Base-by-base conservation (phyloP, 2,113 vertebrate genomes). In the Varanus salvator region DNA sequence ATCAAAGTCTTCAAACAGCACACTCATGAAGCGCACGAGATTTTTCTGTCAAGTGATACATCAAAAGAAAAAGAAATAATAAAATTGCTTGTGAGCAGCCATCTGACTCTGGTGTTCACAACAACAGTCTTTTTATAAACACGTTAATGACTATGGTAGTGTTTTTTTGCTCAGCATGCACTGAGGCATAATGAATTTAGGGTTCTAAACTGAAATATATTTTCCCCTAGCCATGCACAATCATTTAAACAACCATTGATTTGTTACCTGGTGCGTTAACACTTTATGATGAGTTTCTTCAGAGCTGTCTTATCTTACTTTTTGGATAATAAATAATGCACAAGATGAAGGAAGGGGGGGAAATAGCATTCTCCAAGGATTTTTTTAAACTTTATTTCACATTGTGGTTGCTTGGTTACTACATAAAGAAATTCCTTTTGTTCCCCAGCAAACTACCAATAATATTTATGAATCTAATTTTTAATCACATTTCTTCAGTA, bases 81-180 rank as follows among this genome's bases (percentile, higher is more conserved):
- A 93, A 74, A 72, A 82, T 48, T 21, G 44, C 31, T 84, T 34
- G 0, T 34, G 87, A 90, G 77, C 12, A 92, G 87, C 69, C 1
- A 89, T 93, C 89, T 77, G 84, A 91, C 64, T 93, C 84, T 91
- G 83, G 48, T 92, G 64, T 82, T 92, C 48, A 95, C 88, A 95
- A 94, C 54, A 93, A 91, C 85, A 94, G 88, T 74, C 89, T 96
- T 95, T 96, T 95, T 94, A 96, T 93, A 95, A 96, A 95, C 77
- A 93, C 78, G 88, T 95, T 96, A 97, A 96, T 96, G 96, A 96
- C 0, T 4, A 76, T 94, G 82, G 91, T 80, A 86, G 78, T 89
- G 60, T 93, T 97, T 44, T 97, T 97, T 87, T 19, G 75, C 91
- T 95, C 60, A n/a, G 84, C 94, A 93, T 91, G 75, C 94, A 94